Evolutionary conservation across 2,113 vertebrate species (phyloP).

Genomic region (Furnarius figulus): DNA sequence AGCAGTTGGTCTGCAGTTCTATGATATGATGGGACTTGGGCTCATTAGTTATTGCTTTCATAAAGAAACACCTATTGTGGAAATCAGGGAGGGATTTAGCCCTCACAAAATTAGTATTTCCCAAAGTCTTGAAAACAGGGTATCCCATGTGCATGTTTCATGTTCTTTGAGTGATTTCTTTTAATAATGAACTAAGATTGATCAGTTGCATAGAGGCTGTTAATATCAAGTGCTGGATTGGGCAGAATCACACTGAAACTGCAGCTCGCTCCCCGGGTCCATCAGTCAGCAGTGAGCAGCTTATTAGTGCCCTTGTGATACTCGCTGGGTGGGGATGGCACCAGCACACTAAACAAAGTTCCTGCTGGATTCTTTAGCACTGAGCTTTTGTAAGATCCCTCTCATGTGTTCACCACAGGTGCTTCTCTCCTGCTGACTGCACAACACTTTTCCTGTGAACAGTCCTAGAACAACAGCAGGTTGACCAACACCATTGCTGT

Average conservation of each 20-base stretch:
- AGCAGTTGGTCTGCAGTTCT: neutral
- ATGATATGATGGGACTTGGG: neutral
- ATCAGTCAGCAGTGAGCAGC: slow-evolving; percentile 60
- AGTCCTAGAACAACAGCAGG: neutral
- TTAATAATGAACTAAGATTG: neutral
- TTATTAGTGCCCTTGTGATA: fast-evolving
- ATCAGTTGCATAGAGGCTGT: neutral
- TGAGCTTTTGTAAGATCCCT: neutral
- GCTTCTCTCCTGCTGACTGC: neutral
- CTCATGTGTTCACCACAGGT: too few relatives aligned
- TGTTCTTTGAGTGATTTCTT: neutral
- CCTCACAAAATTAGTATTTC: neutral
- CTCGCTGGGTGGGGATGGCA: neutral
- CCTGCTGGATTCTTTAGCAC: neutral
- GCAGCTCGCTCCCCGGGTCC: neutral
- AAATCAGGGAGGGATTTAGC: neutral
- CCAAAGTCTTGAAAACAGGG: neutral
- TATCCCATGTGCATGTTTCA: neutral
- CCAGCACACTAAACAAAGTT: fast-evolving
- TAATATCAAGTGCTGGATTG: neutral
- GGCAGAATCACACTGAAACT: neutral
- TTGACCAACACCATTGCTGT: neutral
- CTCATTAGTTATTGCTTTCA: neutral
- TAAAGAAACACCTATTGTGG: neutral
- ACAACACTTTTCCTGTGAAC: neutral